Percentiles rank a stretch among this genome's conserved stretches.
phyloP scores from a whole-genome alignment of 2,797 vertebrate species.

The Nannoperca obscura region DNA sequence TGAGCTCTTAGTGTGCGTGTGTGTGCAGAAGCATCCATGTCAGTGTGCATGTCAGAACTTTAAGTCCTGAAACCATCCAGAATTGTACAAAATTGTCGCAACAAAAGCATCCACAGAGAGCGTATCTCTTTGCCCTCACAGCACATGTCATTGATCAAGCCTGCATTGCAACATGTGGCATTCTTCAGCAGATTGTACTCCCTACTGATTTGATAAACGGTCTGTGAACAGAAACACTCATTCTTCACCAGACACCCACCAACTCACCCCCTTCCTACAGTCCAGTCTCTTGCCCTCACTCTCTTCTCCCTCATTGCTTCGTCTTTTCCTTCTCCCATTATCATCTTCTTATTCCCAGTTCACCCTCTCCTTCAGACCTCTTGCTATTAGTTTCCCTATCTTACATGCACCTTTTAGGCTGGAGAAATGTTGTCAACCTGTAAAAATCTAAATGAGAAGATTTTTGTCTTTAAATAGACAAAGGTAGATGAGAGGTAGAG shows the following conservation, averaged over 20 bases:
- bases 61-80: constrained; percentile 1
- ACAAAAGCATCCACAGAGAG: constrained; percentile 28
- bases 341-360: constrained; percentile 38
- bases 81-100: constrained; percentile 10
- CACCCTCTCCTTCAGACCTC: constrained; percentile 32
- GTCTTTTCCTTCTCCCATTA: constrained; percentile 24
- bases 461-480: constrained; percentile 16
- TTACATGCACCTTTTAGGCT: background rate
- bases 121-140: constrained; percentile 51
- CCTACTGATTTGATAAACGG: constrained; percentile 76
- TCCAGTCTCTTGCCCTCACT: constrained; percentile 51
- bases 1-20: constrained; percentile 41
- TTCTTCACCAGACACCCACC: constrained; percentile 65
- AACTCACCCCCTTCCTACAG: constrained; percentile 29
- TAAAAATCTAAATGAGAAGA: background rate
- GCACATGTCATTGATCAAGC: constrained; percentile 76
- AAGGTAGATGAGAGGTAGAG: constrained; percentile 26
- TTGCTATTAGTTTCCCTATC: constrained; percentile 17
- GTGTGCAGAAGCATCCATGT: constrained; percentile 5
- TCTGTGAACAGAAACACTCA: constrained; percentile 67
- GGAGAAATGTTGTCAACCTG: background rate
- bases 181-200: constrained; percentile 73
- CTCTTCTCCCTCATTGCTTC: constrained; percentile 34
- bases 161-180: constrained; percentile 74
- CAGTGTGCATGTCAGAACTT: constrained; percentile 1